These are phyloP conservation scores for Megaceryle torquata DNA, from an alignment of 2,113 vertebrate genomes.

Conservation along the genomic window DNA sequence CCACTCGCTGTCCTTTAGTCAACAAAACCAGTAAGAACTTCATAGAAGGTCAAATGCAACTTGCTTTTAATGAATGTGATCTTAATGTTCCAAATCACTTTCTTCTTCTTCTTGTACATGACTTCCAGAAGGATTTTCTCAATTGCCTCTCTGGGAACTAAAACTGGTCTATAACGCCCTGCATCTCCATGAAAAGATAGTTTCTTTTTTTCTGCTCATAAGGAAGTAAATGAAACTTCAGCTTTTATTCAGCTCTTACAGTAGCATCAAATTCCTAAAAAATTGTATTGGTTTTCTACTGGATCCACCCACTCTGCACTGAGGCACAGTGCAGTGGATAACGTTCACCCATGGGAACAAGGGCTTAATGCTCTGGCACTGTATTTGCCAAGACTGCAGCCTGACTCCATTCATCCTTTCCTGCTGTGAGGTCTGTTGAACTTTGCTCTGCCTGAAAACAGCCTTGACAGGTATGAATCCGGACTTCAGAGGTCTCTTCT, in stretches of 20 bases:
- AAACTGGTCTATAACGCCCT: neutral
- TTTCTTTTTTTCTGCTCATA: neutral
- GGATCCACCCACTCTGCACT: no score
- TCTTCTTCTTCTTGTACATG: neutral
- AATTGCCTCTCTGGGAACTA: neutral
- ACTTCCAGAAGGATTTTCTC: neutral
- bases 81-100: neutral
- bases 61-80: neutral
- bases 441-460: neutral
- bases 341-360: neutral
- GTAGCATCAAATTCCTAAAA: neutral
- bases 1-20: neutral
- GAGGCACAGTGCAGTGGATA: neutral
- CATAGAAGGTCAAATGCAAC: neutral
- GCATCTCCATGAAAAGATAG: neutral
- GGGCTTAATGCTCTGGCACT: neutral
- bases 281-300: neutral
- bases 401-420: accelerated
- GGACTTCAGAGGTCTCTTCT: neutral
- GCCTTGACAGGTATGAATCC: neutral
- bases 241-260: neutral
- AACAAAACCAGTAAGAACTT: neutral
- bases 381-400: neutral
- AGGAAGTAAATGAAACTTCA: neutral
- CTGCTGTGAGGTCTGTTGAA: neutral